Evolutionary conservation across 2,888 invertebrate genomes (phyloP), one percentile per base, ranked within the genome.

Genomic region (Stegana nigrithorax): DNA sequence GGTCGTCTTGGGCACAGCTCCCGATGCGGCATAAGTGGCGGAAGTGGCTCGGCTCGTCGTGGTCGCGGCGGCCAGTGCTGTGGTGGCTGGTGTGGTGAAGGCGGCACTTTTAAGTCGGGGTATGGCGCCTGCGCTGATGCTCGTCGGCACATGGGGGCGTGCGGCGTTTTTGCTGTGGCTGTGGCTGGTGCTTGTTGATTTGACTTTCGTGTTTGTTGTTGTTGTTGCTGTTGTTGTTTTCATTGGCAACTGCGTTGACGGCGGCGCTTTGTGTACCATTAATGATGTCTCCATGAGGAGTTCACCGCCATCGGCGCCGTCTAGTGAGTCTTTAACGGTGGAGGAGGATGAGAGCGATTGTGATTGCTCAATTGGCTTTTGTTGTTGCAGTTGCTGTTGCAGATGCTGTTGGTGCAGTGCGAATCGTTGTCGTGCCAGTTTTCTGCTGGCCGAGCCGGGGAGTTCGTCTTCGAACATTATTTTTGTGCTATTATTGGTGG

Each of bases 281-380:
- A 85, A 69, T 55, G 85, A 85, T 50, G 86, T 86, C 72, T 85
- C 85, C 82, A 80, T 80, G 62, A 80, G 69, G 59, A 73, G 65
- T 44, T 79, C 79, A 55, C 76, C 78, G 57, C 70, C 71, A 55
- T 77, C 78, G 57, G 71, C 71, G 64, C 69, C 75, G 53, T 80
- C 81, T 27, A 74, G 53, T 6, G 79, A 75, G 32, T 81, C 78
- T 36, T 71, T 70, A 6, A 78, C 70, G 44, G 79, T 75, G 51
- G 81, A 81, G 51, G 79, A 74, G 62, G 74, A 78, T 61, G 75
- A 77, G 53, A 75, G 62, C 42, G 78, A 76, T 56, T 81, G 74
- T 7, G 81, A 74, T 53, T 73, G 70, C 58, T 72, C 57, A 59
- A 19, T 27, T 29, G 29, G 47, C 39, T 56, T 59, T 26, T 56